These are phyloP conservation scores for Tipula lateralis DNA, from an alignment of 2,888 invertebrate genomes.

Conservation along the genomic window DNA sequence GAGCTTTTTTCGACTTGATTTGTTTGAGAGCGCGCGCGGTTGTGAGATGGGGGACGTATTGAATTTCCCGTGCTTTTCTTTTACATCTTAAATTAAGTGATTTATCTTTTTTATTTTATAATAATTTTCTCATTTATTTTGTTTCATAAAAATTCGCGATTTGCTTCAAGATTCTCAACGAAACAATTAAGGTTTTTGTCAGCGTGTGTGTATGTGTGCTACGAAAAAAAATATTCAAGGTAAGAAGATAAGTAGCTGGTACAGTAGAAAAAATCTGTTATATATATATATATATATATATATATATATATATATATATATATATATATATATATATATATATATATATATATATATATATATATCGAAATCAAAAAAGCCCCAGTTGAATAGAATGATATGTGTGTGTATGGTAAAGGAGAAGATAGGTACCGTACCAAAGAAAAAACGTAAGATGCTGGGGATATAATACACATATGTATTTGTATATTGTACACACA, in stretches of 20 bases:
- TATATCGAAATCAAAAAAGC: neutral
- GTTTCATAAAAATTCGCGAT: neutral
- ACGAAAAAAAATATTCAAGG: neutral
- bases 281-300: too few relatives aligned
- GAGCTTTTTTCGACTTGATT: neutral
- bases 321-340: too few relatives aligned
- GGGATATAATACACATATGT: neutral
- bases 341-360: too few relatives aligned
- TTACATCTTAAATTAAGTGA: conserved; percentile 3
- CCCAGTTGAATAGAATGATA: neutral
- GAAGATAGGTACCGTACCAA: neutral
- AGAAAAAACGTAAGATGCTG: neutral
- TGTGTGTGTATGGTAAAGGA: neutral
- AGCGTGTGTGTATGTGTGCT: neutral
- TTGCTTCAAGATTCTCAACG: neutral
- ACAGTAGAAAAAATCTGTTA: too few relatives aligned
- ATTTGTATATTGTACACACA: neutral
- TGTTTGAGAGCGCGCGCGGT: neutral
- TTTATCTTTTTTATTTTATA: neutral
- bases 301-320: too few relatives aligned
- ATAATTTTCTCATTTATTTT: neutral
- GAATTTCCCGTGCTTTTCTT: neutral
- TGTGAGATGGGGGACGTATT: neutral
- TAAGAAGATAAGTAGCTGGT: neutral
- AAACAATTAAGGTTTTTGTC: neutral